Conservation (phyloP, 2,113 vertebrate genomes). For the Cyanoderma ruficeps region DNA sequence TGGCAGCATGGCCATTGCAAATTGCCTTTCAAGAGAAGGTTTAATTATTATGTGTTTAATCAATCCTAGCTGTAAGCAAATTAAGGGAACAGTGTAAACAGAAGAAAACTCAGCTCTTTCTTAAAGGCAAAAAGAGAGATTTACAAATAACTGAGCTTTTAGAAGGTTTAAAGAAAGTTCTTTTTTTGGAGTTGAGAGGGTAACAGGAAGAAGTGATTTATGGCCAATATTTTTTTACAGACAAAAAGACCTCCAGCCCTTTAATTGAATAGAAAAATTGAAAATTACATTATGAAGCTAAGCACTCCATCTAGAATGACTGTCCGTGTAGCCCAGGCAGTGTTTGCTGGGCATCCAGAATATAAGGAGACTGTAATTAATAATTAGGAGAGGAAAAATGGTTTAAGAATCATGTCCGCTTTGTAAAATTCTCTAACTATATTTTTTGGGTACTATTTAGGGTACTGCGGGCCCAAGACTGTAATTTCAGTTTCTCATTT, state of each 20-base stretch:
- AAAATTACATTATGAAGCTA: neutral
- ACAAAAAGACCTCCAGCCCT: neutral
- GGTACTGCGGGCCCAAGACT: neutral
- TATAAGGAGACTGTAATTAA: neutral
- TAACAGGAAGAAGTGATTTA: neutral
- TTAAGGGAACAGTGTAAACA: constrained; percentile 18
- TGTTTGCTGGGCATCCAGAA: neutral
- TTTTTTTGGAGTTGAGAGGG: neutral
- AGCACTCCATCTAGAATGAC: neutral
- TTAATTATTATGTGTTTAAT: constrained; percentile 69
- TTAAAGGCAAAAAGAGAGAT: constrained; percentile 33
- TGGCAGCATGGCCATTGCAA: constrained; percentile 28
- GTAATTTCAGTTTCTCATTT: neutral
- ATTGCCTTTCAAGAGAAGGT: constrained; percentile 51
- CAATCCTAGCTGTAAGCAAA: constrained; percentile 57
- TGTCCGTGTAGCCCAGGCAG: neutral
- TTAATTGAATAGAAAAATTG: neutral
- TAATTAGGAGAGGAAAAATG: neutral
- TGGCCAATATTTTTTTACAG: neutral
- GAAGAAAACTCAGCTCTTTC: neutral
- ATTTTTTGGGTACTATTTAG: neutral
- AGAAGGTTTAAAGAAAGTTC: neutral
- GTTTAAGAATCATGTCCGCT: neutral
- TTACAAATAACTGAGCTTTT: constrained; percentile 1
- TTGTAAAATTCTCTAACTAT: neutral